Evolutionary conservation across 2,888 invertebrate species (phyloP), one percentile per base, ranked within the genome.

Genomic region (Pedicia rivosa): DNA sequence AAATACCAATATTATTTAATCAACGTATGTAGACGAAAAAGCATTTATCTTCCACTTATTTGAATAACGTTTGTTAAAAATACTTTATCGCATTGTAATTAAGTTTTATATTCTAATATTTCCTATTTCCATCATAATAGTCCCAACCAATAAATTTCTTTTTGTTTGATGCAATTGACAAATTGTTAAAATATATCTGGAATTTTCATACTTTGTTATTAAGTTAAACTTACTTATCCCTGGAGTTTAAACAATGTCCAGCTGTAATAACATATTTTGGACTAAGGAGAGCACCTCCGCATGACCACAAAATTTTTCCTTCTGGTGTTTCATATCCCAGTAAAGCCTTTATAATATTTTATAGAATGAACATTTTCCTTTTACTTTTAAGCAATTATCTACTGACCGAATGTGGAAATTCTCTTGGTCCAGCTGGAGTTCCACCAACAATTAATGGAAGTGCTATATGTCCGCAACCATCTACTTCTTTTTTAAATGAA

Each of bases 231-330:
- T 45, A 46, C 49, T 40, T 35, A 26, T 40, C 38, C 22, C 35
- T 7, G 20, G 47, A 40, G 13, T 43, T 29, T n/a, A 52, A 45
- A 43, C 73, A 74, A 47, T 73, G 71, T 0, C 67, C 71, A 3
- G 70, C 69, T 3, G 68, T 68, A 24, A 72, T 47, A 2, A 71
- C 60, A 52, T 62, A 66, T 29, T 51, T 50, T 7, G 63, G 57
- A 30, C 66, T 66, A 14, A 73, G 61, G 17, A 73, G 48, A 2
- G 65, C 60, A 2, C 71, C 73, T 4, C 70, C 72, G 48, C 72
- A 72, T 2, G 36, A 24, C 61, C 60, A 64, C 35, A 34, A 37
- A 26, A 37, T 40, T 15, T 37, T 28, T 29, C 38, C 38, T 26
- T 35, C 30, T 19, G 12, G 20, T n/a, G 15, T 37, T 27, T 43